Percentiles rank a stretch among this genome's conserved stretches.
Evolutionary conservation across 2,888 invertebrate genomes (phyloP).

Genomic region (Coleophora flavipennella): DNA sequence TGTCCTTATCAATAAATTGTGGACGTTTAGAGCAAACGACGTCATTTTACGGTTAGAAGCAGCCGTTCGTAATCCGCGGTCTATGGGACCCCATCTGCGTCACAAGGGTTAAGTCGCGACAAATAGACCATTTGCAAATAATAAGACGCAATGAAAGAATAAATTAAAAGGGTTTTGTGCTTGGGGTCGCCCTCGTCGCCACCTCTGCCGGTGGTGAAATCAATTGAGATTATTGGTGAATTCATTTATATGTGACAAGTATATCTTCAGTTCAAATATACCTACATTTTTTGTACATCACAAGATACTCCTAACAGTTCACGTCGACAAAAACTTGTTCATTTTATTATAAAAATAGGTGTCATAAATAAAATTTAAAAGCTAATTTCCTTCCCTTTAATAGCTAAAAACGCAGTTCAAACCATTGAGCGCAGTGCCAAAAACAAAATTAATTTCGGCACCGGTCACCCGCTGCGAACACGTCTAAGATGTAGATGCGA

Average conservation of each 20-base stretch:
- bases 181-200: slow-evolving; percentile 18
- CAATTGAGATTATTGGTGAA: no score
- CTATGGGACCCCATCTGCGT: slow-evolving; percentile 62
- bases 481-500: slow-evolving; percentile 39
- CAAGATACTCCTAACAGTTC: no score
- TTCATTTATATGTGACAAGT: no score
- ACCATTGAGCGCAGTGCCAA: slow-evolving; percentile 7
- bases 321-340: no score
- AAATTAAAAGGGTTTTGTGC: slow-evolving; percentile 50
- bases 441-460: slow-evolving; percentile 21
- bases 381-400: no score
- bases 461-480: slow-evolving; percentile 33
- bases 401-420: slow-evolving; percentile 3
- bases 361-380: no score
- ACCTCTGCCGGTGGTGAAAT: no score
- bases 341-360: no score
- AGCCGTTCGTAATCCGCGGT: slow-evolving; percentile 58
- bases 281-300: no score
- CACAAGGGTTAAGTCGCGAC: slow-evolving; percentile 71
- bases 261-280: no score
- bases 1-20: slow-evolving; percentile 71
- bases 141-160: slow-evolving; percentile 72
- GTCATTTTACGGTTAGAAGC: slow-evolving; percentile 66
- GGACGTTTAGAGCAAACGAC: slow-evolving; percentile 61
- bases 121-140: slow-evolving; percentile 73